Conservation (phyloP, 2,888 invertebrate species). For the Phengaris alcon region DNA sequence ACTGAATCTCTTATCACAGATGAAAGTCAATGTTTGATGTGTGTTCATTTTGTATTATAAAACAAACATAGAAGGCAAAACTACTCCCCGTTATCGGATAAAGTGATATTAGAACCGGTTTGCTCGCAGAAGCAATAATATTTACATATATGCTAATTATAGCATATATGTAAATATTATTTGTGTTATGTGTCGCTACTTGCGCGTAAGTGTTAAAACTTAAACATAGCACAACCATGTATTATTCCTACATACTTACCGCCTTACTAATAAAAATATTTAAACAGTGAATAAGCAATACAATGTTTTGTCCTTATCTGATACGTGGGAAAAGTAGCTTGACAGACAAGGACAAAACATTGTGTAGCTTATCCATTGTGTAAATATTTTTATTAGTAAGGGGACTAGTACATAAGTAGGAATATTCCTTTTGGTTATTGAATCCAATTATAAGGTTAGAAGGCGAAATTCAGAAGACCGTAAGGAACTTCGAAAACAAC, state of each 20-base stretch:
- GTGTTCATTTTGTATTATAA: not conserved
- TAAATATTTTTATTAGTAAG: no score
- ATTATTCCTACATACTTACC: not conserved
- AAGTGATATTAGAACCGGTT: constrained; percentile 8
- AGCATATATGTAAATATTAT: constrained; percentile 19
- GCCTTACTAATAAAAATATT: no score
- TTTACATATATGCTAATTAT: no score
- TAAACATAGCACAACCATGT: not conserved
- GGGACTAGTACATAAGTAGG: not conserved
- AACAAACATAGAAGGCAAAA: constrained; percentile 16
- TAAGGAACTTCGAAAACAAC: no score
- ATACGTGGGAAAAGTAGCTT: no score
- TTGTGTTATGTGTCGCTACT: not conserved
- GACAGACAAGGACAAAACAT: no score
- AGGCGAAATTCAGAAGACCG: not conserved
- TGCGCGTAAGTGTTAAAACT: not conserved
- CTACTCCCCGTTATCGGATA: constrained; percentile 18
- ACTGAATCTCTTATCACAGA: not conserved
- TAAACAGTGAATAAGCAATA: no score
- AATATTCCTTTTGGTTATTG: not conserved
- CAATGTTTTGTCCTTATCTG: no score
- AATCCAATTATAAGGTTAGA: not conserved
- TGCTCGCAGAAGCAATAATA: constrained; percentile 7
- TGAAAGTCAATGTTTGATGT: constrained; percentile 1
- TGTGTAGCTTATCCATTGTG: no score